phyloP scores from a whole-genome alignment of 2,113 vertebrate genomes.

The Burhinus oedicnemus region DNA sequence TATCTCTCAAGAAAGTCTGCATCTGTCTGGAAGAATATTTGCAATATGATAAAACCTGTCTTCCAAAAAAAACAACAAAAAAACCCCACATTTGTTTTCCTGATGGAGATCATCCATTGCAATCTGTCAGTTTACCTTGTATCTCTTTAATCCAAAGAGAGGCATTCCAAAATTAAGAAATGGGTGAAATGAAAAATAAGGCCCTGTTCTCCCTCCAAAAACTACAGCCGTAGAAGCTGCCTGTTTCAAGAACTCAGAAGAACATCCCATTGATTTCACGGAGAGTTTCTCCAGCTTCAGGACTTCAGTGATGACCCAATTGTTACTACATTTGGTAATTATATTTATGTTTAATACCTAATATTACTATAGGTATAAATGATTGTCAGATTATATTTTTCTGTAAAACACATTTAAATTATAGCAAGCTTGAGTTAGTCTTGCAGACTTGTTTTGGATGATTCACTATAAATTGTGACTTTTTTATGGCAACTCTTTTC shows the following conservation, averaged over 20 bases:
- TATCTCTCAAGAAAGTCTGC: constrained; percentile 60
- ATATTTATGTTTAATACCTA: not conserved
- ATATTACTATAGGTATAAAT: not conserved
- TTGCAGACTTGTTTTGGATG: not conserved
- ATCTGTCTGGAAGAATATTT: constrained; percentile 48
- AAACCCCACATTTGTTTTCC: not conserved
- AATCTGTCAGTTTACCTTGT: not conserved
- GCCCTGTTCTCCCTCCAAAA: not conserved
- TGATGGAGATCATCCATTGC: not conserved
- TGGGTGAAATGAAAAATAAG: not conserved
- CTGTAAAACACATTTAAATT: not conserved
- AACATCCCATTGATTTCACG: accelerated
- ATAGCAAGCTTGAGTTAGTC: not conserved
- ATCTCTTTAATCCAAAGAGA: not conserved
- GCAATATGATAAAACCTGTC: not conserved
- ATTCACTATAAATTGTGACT: not conserved
- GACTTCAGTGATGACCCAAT: not conserved
- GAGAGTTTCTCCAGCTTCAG: not conserved
- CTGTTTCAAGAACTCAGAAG: not conserved
- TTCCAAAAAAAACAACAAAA: not conserved
- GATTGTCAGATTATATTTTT: not conserved
- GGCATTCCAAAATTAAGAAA: not conserved
- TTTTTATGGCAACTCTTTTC: not conserved
- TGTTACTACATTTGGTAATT: not conserved
- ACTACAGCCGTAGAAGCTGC: not conserved